Evolutionary conservation across 2,797 vertebrate genomes (phyloP), one percentile per base, ranked within the genome.

Genomic region (Notamacropus eugenii): DNA sequence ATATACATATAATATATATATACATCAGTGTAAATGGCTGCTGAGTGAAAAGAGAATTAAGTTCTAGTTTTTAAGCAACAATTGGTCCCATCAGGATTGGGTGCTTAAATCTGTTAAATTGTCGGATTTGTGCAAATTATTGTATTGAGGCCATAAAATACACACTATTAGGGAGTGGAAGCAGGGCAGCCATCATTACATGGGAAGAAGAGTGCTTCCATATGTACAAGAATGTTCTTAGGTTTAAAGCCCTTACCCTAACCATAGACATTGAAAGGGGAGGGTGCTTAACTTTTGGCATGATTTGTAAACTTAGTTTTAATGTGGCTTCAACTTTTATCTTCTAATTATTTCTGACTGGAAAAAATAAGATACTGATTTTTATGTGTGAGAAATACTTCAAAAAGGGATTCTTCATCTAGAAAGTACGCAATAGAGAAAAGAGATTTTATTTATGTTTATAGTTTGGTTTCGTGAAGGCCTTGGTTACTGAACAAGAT

Each of bases 271-370:
- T 0, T 92, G 82, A 52, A 52, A n/a, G 40, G 96, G 94, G 6
- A 91, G 27, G 92, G 93, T 40, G 54, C 31, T 58, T 92, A 91
- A 91, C 96, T 97, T 96, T 62, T 55, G 46, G 28, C 31, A 74
- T 90, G 93, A 82, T 8, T 67, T 95, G 52, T 12, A n/a, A 58
- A 52, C 59, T 82, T 93, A 12, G 74, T 94, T 95, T 96, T 96
- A 96, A 96, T 91, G 62, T 96, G 55, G 62, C n/a, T 87, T 31
- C 31, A 29, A 3, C 91, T 97, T 96, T 93, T 56, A 31, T 74
- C 82, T 67, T 93, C 14, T 87, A 91, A 31, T 96, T 82, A 19
- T 95, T 50, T 93, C 5, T 93, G 55, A 94, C 94, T 92, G 56
- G 29, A 91, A 96, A 95, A 46, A 54, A 74, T 90, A 31, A 22